Conservation (phyloP, 2,113 vertebrate genomes). For the Saiga tatarica region DNA sequence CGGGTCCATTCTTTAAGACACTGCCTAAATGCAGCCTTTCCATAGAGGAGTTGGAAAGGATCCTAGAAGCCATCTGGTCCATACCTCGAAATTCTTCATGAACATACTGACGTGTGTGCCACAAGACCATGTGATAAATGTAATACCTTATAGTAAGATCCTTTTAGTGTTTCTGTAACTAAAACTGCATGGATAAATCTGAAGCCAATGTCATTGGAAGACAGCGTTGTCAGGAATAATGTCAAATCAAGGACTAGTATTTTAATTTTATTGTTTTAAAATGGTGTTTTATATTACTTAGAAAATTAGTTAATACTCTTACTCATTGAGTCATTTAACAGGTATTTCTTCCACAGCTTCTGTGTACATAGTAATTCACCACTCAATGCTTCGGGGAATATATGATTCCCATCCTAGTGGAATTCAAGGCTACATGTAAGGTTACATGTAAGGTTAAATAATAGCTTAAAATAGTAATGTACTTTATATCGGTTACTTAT, state of each 20-base stretch:
- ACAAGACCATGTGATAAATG: neutral
- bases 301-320: neutral
- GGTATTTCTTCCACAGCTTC: neutral
- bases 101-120: neutral
- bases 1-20: neutral
- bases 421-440: neutral
- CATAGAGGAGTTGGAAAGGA: neutral
- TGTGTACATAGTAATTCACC: neutral
- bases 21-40: neutral
- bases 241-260: neutral
- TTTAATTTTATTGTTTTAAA: slow-evolving; percentile 36
- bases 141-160: slow-evolving; percentile 3
- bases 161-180: neutral
- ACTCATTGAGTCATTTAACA: neutral
- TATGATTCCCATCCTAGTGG: neutral
- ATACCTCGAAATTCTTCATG: neutral
- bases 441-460: slow-evolving; percentile 21
- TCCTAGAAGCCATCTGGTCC: neutral
- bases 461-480: neutral
- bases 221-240: neutral
- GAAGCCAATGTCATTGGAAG: neutral
- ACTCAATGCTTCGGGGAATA: neutral
- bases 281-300: neutral
- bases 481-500: neutral
- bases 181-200: neutral